These are phyloP conservation scores for Sphenodon punctatus DNA, from an alignment of 2,797 vertebrate species.

Conservation along the genomic window DNA sequence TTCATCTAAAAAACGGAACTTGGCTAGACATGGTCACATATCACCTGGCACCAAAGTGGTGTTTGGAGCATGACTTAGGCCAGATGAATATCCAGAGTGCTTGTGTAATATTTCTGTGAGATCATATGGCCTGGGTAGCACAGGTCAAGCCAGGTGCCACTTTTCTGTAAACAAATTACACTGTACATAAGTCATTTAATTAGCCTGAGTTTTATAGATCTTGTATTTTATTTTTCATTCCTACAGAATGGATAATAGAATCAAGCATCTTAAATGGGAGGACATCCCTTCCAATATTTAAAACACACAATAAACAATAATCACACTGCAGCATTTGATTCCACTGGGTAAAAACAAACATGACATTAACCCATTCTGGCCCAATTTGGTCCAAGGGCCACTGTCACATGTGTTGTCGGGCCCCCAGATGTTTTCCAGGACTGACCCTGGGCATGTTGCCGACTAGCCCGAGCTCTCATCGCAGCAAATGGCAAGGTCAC, in stretches of 20 bases:
- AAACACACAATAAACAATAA: neutral
- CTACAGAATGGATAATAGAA: neutral
- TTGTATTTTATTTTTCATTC: neutral
- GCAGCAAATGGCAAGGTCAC: neutral
- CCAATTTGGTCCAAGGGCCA: no score
- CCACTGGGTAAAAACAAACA: no score
- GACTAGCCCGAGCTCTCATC: no score
- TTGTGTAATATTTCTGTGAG: neutral
- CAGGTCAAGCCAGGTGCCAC: constrained; percentile 5
- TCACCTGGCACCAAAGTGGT: neutral
- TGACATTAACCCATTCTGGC: no score
- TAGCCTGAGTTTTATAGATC: neutral
- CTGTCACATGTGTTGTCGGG: no score
- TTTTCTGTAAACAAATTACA: constrained; percentile 50
- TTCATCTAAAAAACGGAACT: neutral
- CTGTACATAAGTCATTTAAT: constrained; percentile 30
- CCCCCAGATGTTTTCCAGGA: no score
- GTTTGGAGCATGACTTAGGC: neutral
- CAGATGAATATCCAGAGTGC: no score
- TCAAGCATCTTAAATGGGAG: neutral
- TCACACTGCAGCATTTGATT: neutral
- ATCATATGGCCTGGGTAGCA: neutral
- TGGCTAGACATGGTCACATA: neutral
- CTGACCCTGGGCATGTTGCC: no score
- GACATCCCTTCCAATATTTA: neutral